Base-by-base conservation (phyloP, 2,113 vertebrate species). In the Sapajus apella region DNA sequence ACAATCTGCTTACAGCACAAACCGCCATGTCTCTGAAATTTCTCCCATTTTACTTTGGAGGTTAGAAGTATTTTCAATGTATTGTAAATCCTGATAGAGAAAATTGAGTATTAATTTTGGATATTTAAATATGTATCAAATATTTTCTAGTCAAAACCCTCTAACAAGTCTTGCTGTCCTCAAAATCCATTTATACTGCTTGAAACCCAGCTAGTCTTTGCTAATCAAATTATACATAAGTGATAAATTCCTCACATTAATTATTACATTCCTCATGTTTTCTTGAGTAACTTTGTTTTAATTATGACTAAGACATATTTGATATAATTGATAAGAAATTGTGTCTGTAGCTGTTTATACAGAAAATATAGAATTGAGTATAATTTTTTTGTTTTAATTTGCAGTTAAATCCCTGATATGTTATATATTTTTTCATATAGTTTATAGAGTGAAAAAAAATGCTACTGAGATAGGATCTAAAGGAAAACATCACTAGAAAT, bases 61-160 rank as follows among this genome's bases (percentile, higher is more conserved):
- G 4, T 79, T 79, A 75, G 75, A 92, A 95, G 18, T 61, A 30
- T 27, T 35, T 83, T 85, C 82, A 18, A 72, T 72, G 52, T 96
- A 72, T 58, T 92, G 73, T 89, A 84, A 96, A 90, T 73, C 3
- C n/a, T 55, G 25, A 58, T 52, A 93, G 70, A 85, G n/a, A 77
- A 94, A 95, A 73, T 2, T 90, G 9, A 90, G 84, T n/a, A 95
- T 47, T 1, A 4, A 55, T 70, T 90, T 96, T 95, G n/a, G 17
- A 83, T 23, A 80, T 72, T 47, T 35, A 61, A 84, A 93, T 85
- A 97, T 9, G 5, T 50, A 52, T 17, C 58, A 35, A 35, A 86
- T 80, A 75, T 70, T 92, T 95, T 79, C 84, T 90, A 79, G 92
- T 92, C 58, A 87, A 84, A 95, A 45, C 12, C 30, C 10, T 95